Conservation (phyloP, 1,140 invertebrate genomes). For the Oedothorax gibbosus region DNA sequence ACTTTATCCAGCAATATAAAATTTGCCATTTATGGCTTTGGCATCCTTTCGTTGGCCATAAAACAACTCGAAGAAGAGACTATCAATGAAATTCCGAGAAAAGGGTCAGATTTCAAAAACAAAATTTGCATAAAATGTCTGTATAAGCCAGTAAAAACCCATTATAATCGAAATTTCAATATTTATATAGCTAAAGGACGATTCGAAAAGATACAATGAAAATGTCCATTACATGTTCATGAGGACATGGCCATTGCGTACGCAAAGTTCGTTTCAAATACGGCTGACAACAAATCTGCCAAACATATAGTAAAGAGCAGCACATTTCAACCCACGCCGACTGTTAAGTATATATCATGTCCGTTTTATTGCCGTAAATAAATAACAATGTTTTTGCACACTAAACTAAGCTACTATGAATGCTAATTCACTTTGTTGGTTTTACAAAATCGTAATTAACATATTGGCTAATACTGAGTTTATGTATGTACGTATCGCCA, state of each 20-base stretch:
- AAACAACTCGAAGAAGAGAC: too few relatives aligned
- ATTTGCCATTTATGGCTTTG: too few relatives aligned
- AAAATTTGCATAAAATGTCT: too few relatives aligned
- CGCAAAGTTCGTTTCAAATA: conserved; percentile 18
- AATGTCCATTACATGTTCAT: conserved; percentile 6
- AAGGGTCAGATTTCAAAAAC: too few relatives aligned
- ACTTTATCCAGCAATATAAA: too few relatives aligned
- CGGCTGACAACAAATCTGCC: conserved; percentile 13
- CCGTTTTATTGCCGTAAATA: conserved; percentile 41
- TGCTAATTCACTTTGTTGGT: neutral
- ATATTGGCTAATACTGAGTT: neutral
- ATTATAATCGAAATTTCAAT: too few relatives aligned
- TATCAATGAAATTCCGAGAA: too few relatives aligned
- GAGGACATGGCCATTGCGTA: neutral
- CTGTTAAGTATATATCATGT: conserved; percentile 11
- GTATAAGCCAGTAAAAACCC: too few relatives aligned
- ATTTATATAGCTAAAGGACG: neutral
- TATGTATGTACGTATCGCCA: too few relatives aligned
- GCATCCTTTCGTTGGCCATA: too few relatives aligned
- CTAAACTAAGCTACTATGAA: conserved; percentile 6
- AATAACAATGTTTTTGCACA: conserved; percentile 5
- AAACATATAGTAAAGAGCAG: conserved; percentile 3
- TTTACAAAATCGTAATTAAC: neutral
- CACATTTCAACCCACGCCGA: conserved; percentile 20
- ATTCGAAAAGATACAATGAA: conserved; percentile 18